Evolutionary conservation across 2,888 invertebrate species (phyloP).

Genomic region (Caenorhabditis macrosperma): DNA sequence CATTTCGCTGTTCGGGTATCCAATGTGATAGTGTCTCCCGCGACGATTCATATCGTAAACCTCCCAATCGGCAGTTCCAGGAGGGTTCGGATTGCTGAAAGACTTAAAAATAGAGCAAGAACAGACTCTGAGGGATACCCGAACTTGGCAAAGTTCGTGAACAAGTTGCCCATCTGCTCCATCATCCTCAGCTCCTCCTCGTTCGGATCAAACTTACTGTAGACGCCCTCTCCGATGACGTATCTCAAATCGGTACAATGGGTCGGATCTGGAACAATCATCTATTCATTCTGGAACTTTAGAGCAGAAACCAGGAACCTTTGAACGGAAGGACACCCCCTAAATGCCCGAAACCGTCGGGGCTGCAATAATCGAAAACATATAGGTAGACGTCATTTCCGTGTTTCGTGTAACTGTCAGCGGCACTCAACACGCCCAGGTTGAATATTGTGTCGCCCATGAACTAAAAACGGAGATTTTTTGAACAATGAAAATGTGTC

Average conservation of each 20-base stretch:
- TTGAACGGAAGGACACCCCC: constrained; percentile 59
- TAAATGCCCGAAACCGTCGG: constrained; percentile 59
- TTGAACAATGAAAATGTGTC: not conserved
- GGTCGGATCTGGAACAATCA: constrained; percentile 48
- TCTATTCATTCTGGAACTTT: too few species aligned
- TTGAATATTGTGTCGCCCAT: constrained; percentile 54
- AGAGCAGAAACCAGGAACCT: too few species aligned
- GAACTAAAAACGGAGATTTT: constrained; percentile 33
- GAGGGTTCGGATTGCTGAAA: constrained; percentile 26
- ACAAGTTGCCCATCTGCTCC: constrained; percentile 62
- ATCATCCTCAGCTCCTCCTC: constrained; percentile 63
- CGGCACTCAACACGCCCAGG: constrained; percentile 41
- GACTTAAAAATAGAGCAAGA: not conserved
- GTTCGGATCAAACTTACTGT: constrained; percentile 64
- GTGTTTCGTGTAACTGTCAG: constrained; percentile 35
- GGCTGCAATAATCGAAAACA: constrained; percentile 62
- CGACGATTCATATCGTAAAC: too few species aligned
- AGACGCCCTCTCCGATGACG: constrained; percentile 66
- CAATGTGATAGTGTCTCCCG: too few species aligned
- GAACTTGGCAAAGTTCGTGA: constrained; percentile 70
- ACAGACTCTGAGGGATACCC: constrained; percentile 36
- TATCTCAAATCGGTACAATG: constrained; percentile 71
- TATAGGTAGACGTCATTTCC: constrained; percentile 64
- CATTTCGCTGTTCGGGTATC: too few species aligned
- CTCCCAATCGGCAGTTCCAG: too few species aligned